A percentile compares a stretch with the other conserved stretches of the same genome.
Evolutionary conservation across 2,797 vertebrate genomes (phyloP).

Genomic region (Microctenopoma stevenorrisi): DNA sequence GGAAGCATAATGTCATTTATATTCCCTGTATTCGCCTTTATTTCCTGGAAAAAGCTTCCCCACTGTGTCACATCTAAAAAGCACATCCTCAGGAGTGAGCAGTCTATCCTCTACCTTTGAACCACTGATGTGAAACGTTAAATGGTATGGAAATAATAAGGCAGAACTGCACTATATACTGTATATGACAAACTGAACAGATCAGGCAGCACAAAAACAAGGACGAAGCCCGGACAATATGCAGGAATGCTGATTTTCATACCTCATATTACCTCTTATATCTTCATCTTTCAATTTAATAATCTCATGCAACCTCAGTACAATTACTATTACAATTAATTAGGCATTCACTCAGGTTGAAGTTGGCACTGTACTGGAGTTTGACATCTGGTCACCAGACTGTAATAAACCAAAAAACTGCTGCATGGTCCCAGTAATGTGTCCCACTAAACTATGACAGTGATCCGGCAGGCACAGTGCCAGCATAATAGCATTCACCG

Average conservation of each 20-base stretch:
- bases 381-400: too few relatives aligned
- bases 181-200: conserved; percentile 12
- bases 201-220: neutral
- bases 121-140: conserved; percentile 43
- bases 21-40: too few relatives aligned
- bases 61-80: too few relatives aligned
- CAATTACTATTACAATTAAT: too few relatives aligned
- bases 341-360: too few relatives aligned
- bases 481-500: neutral
- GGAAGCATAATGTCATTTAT: too few relatives aligned
- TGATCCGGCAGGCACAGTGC: neutral
- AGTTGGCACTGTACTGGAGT: too few relatives aligned
- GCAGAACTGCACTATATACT: neutral
- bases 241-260: neutral
- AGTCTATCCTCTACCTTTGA: conserved; percentile 33
- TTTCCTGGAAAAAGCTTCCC: too few relatives aligned
- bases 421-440: neutral
- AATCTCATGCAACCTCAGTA: neutral
- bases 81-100: conserved; percentile 1
- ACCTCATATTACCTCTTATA: neutral
- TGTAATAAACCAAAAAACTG: too few relatives aligned
- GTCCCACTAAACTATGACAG: neutral
- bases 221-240: too few relatives aligned
- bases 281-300: conserved; percentile 6
- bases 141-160: conserved; percentile 61